Evolutionary conservation across 2,797 vertebrate genomes (phyloP), one percentile per base, ranked within the genome.

Genomic region (Oreochromis grahami): DNA sequence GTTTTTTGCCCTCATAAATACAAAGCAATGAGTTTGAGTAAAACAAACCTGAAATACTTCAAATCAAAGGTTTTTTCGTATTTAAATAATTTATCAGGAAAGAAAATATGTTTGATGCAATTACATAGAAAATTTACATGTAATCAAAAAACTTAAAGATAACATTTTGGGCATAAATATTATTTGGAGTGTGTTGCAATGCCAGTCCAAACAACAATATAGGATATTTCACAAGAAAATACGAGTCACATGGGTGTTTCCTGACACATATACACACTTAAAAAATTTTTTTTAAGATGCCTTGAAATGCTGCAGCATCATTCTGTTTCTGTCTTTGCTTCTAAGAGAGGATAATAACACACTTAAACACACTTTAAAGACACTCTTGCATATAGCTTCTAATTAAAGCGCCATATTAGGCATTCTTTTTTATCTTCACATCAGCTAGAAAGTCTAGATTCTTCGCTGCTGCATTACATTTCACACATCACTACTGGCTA

Each of bases 221-320:
- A 32, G 15, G 56, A 19, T 58, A 58, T 58, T 34, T 58, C 56
- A 58, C 15, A 58, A 6, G 8, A 14, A 56, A 56, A 56, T 29
- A 56, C 5, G 0, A 34, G 60, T 51, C 51, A 26, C 5, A 14
- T 14, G 7, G 34, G 11, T 68, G 4, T 65, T 36, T 21, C 32
- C 34, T 63, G 34, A 41, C 4, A 10, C 36, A 43, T 13, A n/a
- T 10, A n/a, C 34, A 41, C n/a, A 24, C 36, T 2, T 38, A 24
- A 41, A 0, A 1, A 0, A 0, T 0, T 8, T 6, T 41, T 68
- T 26, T n/a, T n/a, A 15, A 43, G 21, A 45, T 45, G 65, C 41
- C 65, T 45, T 17, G 38, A 70, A 43, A 26, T 70, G 21, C 63
- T 70, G 15, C 41, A 45, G 41, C 6, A 0, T 19, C 21, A 70